phyloP scores from a whole-genome alignment of 2,113 vertebrate species.

The Neolamprologus modestus region DNA sequence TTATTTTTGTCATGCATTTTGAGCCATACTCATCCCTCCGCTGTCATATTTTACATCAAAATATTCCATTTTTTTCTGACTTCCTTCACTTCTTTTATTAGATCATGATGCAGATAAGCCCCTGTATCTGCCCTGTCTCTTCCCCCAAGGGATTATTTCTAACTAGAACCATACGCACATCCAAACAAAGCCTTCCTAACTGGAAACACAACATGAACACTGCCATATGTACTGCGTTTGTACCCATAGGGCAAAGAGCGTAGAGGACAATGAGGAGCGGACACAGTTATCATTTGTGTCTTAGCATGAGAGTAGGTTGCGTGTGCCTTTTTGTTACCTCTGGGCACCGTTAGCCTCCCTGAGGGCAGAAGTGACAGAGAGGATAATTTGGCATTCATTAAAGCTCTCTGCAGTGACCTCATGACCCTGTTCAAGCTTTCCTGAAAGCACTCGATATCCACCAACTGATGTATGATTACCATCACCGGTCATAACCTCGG shows the following conservation, averaged over 20 bases:
- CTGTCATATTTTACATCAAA: neutral
- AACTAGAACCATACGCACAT: neutral
- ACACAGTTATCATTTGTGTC: neutral
- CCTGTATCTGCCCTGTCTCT: neutral
- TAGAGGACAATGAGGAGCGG: conserved; percentile 15
- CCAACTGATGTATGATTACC: conserved; percentile 31
- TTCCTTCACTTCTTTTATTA: neutral
- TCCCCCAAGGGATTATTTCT: neutral
- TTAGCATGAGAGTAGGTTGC: neutral
- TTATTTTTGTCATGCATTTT: neutral
- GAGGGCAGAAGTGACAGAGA: neutral
- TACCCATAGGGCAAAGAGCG: neutral
- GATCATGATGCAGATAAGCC: neutral
- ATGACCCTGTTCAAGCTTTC: neutral
- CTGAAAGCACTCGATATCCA: conserved; percentile 15
- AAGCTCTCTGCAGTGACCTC: conserved; percentile 12
- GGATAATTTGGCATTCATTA: conserved; percentile 45
- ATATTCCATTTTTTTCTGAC: neutral
- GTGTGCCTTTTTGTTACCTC: neutral
- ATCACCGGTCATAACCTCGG: conserved; percentile 25
- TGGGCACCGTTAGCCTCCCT: neutral
- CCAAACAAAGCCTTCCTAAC: neutral
- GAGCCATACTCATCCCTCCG: neutral
- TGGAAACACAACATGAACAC: neutral
- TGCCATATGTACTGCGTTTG: neutral